Conservation (phyloP, 2,797 vertebrate species). For the Masticophis lateralis region DNA sequence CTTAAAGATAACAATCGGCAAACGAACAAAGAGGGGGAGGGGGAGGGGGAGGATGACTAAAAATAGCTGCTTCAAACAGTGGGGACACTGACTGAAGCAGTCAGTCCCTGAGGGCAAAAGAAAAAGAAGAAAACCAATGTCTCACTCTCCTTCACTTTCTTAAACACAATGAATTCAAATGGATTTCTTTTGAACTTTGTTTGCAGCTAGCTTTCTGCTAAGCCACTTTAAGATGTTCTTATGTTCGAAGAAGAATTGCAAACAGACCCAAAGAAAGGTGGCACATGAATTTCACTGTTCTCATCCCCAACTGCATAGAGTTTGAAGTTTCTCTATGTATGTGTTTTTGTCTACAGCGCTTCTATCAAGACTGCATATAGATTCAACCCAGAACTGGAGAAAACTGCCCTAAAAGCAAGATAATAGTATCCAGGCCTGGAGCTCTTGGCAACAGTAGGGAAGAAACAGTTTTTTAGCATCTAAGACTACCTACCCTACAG, state of each 20-base stretch:
- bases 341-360: neutral
- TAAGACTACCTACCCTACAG: neutral
- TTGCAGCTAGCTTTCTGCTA: conserved; percentile 27
- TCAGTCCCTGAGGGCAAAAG: conserved; percentile 47
- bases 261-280: neutral
- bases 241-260: neutral
- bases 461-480: neutral
- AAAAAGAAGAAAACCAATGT: conserved; percentile 49
- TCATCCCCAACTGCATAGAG: neutral
- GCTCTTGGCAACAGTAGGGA: neutral
- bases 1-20: conserved; percentile 61
- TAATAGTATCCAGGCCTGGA: neutral
- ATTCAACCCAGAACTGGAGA: neutral
- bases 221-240: neutral
- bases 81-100: conserved; percentile 49
- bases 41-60: conserved; percentile 58
- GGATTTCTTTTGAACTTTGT: conserved; percentile 35
- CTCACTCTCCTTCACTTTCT: conserved; percentile 35
- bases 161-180: conserved; percentile 33
- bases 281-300: too few relatives aligned
- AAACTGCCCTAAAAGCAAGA: neutral
- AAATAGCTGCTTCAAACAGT: conserved; percentile 55
- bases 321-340: neutral
- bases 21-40: conserved; percentile 65
- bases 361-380: neutral